Conservation (phyloP, 2,797 vertebrate genomes). For the Myotis pilosus region DNA sequence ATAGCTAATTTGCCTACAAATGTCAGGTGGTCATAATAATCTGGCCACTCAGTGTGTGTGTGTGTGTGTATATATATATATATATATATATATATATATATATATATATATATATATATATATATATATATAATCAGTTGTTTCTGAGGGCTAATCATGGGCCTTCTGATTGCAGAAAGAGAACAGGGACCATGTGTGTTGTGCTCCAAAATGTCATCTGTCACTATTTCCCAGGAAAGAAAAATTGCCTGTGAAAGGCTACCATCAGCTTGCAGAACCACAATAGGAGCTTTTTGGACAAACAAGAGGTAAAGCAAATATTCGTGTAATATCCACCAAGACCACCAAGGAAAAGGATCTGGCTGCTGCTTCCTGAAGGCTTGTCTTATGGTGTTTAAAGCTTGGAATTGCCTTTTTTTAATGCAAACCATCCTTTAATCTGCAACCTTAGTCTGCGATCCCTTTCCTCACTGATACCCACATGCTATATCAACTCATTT, state of each 20-base stretch:
- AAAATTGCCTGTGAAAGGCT: neutral
- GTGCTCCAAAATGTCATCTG: constrained; percentile 23
- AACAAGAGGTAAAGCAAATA: constrained; percentile 3
- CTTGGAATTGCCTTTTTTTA: neutral
- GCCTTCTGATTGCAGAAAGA: neutral
- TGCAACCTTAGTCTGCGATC: neutral
- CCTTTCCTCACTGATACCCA: neutral
- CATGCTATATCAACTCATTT: neutral
- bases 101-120: too few relatives aligned
- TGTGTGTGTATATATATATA: too few relatives aligned
- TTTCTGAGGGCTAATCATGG: neutral
- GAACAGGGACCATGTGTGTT: neutral
- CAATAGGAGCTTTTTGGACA: neutral
- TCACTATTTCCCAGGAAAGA: neutral
- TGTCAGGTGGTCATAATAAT: too few relatives aligned
- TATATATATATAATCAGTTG: neutral
- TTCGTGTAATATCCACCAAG: neutral
- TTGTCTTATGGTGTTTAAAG: neutral
- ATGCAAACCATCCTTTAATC: neutral
- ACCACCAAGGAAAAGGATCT: neutral
- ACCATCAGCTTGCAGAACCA: neutral
- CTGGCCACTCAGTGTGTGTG: too few relatives aligned
- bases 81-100: too few relatives aligned
- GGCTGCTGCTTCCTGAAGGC: neutral
- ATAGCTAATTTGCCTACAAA: too few relatives aligned